Percentiles rank a stretch among this genome's conserved stretches.
These are phyloP conservation scores for Cossypha niveicapilla DNA, from an alignment of 2,797 vertebrate species.

Conservation along the genomic window DNA sequence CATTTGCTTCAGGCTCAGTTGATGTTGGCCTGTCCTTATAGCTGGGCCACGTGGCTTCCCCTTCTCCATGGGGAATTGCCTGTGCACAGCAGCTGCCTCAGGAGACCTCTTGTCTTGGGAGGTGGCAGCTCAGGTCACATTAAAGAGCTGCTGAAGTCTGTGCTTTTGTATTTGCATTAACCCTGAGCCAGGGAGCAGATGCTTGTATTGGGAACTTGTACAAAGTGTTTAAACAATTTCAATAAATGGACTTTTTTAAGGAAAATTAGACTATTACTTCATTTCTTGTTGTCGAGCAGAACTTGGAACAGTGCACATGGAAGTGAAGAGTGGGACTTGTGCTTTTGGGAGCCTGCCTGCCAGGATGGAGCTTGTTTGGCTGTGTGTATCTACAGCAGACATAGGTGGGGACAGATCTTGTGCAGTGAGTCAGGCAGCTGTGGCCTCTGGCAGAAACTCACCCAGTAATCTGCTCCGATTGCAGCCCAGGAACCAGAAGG, in stretches of 20 bases:
- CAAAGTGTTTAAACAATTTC: conserved; percentile 75
- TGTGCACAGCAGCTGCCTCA: not conserved
- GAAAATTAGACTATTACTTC: conserved; percentile 4
- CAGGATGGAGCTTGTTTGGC: not conserved
- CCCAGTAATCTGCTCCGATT: not conserved
- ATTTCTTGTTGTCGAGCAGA: not conserved
- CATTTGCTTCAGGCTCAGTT: conserved; percentile 25
- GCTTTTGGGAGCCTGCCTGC: not conserved
- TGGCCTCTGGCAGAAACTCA: conserved; percentile 53
- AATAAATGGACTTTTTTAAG: conserved; percentile 74
- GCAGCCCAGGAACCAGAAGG: conserved; percentile 48
- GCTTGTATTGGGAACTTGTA: conserved; percentile 70
- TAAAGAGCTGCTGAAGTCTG: conserved; percentile 9
- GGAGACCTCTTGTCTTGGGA: not conserved
- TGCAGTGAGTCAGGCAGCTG: conserved; percentile 41
- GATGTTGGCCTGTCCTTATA: conserved; percentile 1
- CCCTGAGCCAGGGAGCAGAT: conserved; percentile 41
- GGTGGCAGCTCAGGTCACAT: conserved; percentile 2
- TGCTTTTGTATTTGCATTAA: conserved; percentile 57
- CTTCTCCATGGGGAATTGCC: not conserved
- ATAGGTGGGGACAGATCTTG: conserved; percentile 50
- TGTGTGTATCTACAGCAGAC: conserved; percentile 19
- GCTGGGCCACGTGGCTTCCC: not conserved
- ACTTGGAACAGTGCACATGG: not conserved
- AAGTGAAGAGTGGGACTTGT: not conserved